These are phyloP conservation scores for Osmerus eperlanus DNA, from an alignment of 2,113 vertebrate species.

Conservation along the genomic window DNA sequence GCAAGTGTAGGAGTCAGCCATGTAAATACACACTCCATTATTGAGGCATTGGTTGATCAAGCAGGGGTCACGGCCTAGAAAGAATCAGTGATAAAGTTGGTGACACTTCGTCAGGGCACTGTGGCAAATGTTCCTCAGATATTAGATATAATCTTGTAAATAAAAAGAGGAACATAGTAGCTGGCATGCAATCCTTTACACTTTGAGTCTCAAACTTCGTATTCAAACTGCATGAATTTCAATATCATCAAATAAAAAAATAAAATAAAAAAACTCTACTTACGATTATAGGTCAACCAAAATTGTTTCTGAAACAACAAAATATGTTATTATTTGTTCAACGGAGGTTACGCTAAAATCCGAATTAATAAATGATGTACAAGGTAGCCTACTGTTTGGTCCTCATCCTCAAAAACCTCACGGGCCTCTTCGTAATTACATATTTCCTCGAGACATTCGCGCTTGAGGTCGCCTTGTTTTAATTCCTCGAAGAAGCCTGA, in stretches of 20 bases:
- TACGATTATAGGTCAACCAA: conserved; percentile 59
- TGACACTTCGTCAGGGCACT: not conserved
- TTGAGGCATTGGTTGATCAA: conserved; percentile 57
- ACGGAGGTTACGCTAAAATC: not conserved
- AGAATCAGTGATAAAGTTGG: not conserved
- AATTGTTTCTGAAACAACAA: conserved; percentile 52
- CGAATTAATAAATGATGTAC: not conserved
- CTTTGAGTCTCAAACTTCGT: not conserved
- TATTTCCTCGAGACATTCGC: conserved; percentile 86
- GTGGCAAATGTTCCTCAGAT: not conserved
- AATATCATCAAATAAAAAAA: not conserved
- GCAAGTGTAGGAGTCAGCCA: conserved; percentile 43
- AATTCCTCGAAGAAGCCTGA: conserved; percentile 74
- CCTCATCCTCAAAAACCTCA: conserved; percentile 80
- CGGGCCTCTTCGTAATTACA: conserved; percentile 86
- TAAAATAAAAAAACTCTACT: conserved; percentile 25
- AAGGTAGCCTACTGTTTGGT: conserved; percentile 42
- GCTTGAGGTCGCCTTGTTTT: conserved; percentile 80
- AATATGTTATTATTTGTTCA: not conserved
- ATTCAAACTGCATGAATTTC: not conserved
- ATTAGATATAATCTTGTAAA: not conserved
- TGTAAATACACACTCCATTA: conserved; percentile 51
- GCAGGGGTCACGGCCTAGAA: conserved; percentile 55
- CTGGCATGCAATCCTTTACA: not conserved
- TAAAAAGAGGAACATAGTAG: not conserved